Evolutionary conservation across 2,888 invertebrate genomes (phyloP).

Genomic region (Chrysolina oricalcia): DNA sequence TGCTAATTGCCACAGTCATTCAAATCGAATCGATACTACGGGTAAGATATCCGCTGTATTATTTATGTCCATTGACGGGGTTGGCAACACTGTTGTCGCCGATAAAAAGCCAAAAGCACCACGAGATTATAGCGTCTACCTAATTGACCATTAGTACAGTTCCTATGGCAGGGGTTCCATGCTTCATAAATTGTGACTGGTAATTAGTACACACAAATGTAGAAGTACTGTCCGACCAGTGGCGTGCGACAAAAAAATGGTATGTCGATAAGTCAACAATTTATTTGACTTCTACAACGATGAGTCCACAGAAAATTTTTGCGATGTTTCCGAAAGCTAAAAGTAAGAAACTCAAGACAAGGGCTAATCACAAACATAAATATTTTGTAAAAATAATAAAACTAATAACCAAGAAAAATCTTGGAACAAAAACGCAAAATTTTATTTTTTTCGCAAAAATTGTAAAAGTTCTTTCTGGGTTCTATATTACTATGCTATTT

Average conservation of each 20-base stretch:
- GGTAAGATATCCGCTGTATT: not conserved
- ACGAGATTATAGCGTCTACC: slow-evolving; percentile 53
- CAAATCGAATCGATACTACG: slow-evolving; percentile 16
- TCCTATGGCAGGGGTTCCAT: slow-evolving; percentile 57
- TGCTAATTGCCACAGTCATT: not conserved
- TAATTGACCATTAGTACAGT: slow-evolving; percentile 63
- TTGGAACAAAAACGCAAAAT: too few relatives aligned
- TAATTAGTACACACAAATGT: slow-evolving; percentile 59
- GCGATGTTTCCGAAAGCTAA: too few relatives aligned
- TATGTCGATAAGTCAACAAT: too few relatives aligned
- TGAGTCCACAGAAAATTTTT: too few relatives aligned
- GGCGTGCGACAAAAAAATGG: slow-evolving; percentile 4
- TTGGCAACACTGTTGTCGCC: slow-evolving; percentile 16
- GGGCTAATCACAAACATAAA: too few relatives aligned
- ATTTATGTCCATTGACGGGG: slow-evolving; percentile 9
- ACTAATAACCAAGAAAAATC: too few relatives aligned
- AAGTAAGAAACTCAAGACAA: too few relatives aligned
- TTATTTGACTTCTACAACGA: too few relatives aligned
- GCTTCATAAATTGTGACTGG: slow-evolving; percentile 62
- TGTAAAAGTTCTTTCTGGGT: too few relatives aligned
- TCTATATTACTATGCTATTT: too few relatives aligned
- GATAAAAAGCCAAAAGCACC: slow-evolving; percentile 28
- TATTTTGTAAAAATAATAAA: too few relatives aligned
- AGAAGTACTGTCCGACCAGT: slow-evolving; percentile 34
- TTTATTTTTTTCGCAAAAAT: too few relatives aligned